These are phyloP conservation scores for Eurystomus gularis DNA, from an alignment of 2,113 vertebrate species.

Conservation along the genomic window DNA sequence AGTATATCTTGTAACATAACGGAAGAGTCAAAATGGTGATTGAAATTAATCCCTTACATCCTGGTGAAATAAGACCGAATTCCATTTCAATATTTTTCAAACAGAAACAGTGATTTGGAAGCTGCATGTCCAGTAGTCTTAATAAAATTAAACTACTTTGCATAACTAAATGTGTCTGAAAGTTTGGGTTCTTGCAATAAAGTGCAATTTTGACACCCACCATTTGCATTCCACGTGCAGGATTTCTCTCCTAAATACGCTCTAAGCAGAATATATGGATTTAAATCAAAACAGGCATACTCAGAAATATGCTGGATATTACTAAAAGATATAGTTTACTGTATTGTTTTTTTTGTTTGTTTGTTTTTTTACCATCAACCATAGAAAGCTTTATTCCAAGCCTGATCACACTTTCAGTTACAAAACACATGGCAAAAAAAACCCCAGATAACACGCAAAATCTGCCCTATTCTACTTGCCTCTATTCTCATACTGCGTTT, in stretches of 20 bases:
- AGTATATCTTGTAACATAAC: background rate
- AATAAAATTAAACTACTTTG: background rate
- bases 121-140: background rate
- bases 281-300: background rate
- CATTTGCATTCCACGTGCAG: background rate
- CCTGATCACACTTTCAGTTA: constrained; percentile 71
- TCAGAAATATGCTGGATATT: background rate
- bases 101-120: background rate
- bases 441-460: constrained; percentile 67
- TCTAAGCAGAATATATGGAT: background rate
- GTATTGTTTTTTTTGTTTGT: background rate
- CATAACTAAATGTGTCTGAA: background rate
- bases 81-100: background rate
- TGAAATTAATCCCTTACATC: background rate
- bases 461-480: constrained; percentile 65
- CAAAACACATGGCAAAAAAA: constrained; percentile 69
- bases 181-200: background rate
- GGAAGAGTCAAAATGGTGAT: background rate
- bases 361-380: constrained; percentile 56
- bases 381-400: constrained; percentile 78
- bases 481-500: constrained; percentile 57
- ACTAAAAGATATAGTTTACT: background rate
- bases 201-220: background rate
- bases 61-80: background rate
- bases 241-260: background rate